Percentiles rank a stretch among this genome's conserved stretches.
Evolutionary conservation across 2,797 vertebrate genomes (phyloP).

Genomic region (Myiotriccus ornatus): DNA sequence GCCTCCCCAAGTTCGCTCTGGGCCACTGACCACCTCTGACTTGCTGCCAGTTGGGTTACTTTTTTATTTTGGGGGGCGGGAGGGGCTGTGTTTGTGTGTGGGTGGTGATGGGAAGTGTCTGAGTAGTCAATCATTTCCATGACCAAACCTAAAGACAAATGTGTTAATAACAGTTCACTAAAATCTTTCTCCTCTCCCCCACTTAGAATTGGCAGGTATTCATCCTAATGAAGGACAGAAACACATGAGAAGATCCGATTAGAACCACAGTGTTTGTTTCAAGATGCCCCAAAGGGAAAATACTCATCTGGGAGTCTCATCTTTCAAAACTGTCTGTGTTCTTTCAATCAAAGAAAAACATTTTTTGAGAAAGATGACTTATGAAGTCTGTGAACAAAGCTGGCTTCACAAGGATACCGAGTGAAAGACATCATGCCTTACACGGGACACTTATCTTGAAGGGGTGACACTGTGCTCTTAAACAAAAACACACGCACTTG

Average conservation of each 20-base stretch:
- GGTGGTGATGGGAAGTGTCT: background rate
- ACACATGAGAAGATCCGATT: background rate
- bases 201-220: background rate
- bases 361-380: constrained; percentile 36
- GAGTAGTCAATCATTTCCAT: background rate
- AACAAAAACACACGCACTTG: background rate
- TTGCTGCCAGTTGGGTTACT: background rate
- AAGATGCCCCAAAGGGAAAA: constrained; percentile 35
- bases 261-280: background rate
- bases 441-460: constrained; percentile 50
- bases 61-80: background rate
- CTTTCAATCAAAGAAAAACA: background rate
- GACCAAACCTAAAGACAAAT: background rate
- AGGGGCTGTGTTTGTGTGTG: too few species aligned
- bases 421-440: constrained; percentile 39
- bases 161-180: background rate
- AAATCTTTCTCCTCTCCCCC: background rate
- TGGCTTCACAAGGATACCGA: background rate
- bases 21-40: background rate
- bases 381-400: constrained; percentile 28
- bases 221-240: background rate
- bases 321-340: background rate
- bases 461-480: background rate
- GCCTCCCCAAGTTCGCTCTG: background rate
- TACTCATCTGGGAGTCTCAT: background rate